Evolutionary conservation across 2,888 invertebrate genomes (phyloP).

Genomic region (Fragum sueziense): DNA sequence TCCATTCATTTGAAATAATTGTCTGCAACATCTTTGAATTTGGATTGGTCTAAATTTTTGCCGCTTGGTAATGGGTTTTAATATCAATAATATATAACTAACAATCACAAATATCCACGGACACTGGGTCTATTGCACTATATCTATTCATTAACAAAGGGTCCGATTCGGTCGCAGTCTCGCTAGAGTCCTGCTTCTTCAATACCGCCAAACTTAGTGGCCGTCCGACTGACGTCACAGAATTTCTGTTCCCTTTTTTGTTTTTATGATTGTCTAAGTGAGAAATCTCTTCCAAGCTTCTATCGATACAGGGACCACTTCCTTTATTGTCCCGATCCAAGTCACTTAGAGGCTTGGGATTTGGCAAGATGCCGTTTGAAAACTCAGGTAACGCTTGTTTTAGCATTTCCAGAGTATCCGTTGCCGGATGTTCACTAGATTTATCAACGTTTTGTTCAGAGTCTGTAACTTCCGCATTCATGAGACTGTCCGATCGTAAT

Average conservation of each 20-base stretch:
- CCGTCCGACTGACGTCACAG: constrained; percentile 41
- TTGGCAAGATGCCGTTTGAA: constrained; percentile 57
- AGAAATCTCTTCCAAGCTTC: constrained; percentile 77
- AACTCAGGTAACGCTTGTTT: constrained; percentile 50
- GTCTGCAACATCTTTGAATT: too few relatives aligned
- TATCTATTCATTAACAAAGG: constrained; percentile 48
- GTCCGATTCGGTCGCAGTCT: constrained; percentile 31
- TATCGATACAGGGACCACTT: constrained; percentile 75
- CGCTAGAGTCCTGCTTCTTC: constrained; percentile 36
- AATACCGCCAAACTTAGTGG: constrained; percentile 58
- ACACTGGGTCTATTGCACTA: constrained; percentile 59
- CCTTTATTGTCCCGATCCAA: constrained; percentile 58
- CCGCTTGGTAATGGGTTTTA: not conserved
- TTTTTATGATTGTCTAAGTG: constrained; percentile 58
- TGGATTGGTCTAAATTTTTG: not conserved
- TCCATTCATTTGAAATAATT: too few relatives aligned
- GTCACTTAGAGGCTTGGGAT: constrained; percentile 57
- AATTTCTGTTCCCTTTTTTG: constrained; percentile 57
- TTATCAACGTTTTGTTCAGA: constrained; percentile 17
- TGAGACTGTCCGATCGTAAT: constrained; percentile 5
- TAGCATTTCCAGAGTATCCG: constrained; percentile 36
- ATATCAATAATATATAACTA: constrained; percentile 12
- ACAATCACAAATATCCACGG: constrained; percentile 59
- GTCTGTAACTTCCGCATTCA: constrained; percentile 9
- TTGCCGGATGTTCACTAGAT: constrained; percentile 28